Conservation (phyloP, 2,888 invertebrate species). For the Mythimna albipuncta region DNA sequence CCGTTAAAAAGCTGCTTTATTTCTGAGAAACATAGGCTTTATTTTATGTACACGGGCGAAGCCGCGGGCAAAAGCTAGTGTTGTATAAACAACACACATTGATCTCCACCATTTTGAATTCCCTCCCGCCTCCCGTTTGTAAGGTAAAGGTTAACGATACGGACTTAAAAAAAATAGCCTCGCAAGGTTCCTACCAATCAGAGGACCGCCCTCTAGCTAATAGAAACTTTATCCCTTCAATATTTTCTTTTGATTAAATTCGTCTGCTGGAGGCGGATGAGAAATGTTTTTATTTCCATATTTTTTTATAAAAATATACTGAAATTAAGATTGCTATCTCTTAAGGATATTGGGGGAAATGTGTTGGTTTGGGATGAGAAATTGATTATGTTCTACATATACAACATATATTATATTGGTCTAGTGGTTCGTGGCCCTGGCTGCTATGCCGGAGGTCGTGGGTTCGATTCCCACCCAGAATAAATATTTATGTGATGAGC, state of each 20-base stretch:
- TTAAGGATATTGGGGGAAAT: not conserved
- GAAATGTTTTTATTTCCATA: constrained; percentile 41
- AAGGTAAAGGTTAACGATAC: constrained; percentile 23
- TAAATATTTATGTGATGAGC: no score
- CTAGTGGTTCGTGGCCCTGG: no score
- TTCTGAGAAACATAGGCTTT: no score
- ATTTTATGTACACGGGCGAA: no score
- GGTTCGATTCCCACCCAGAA: no score
- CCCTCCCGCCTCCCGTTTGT: not conserved
- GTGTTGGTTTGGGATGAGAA: constrained; percentile 3
- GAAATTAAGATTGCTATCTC: constrained; percentile 40
- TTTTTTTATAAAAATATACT: constrained; percentile 38
- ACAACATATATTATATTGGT: no score
- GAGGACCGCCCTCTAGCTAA: constrained; percentile 59
- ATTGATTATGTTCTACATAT: constrained; percentile 18
- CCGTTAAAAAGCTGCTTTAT: no score
- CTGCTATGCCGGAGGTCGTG: no score
- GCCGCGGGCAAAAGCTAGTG: no score
- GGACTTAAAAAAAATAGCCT: constrained; percentile 36
- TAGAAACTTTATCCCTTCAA: constrained; percentile 65
- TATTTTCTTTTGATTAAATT: constrained; percentile 74
- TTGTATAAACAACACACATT: not conserved
- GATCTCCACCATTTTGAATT: not conserved
- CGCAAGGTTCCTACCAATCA: constrained; percentile 60
- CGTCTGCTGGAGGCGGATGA: constrained; percentile 38